Base-by-base conservation (phyloP, 1,140 invertebrate species). In the Drosophila nannoptera region DNA sequence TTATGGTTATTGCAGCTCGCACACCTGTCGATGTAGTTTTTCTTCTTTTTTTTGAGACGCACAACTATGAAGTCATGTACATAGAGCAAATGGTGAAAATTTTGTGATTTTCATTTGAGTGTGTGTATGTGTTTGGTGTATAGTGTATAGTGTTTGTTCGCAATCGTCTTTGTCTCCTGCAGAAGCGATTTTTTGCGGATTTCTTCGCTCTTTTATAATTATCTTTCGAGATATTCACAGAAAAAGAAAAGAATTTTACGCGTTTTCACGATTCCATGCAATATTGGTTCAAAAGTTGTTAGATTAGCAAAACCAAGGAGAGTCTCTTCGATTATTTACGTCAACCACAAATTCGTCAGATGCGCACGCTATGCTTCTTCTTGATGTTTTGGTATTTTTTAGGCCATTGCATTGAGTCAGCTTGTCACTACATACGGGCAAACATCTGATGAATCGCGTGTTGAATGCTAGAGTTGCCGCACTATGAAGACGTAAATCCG, bases 321-420 rank as follows among this genome's bases (percentile, higher is more conserved):
- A 66, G 43, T 54, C 71, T 63, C 38, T 55, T 78, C 71, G 76
- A 78, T 78, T 78, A 77, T 78, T 74, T 78, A 71, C 68, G 60
- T 54, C 55, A 66, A 49, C 29, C 54, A 66, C 62, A 66, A 66
- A 71, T 42, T 59, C 52, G 42, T 71, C 63, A 71, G 68, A 60
- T 78, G 75, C 72, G 70, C 65, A 74, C 66, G 62, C 59, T 77
- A 16, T 71, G 54, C 75, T 76, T 71, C 73, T 70, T 75, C 74
- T 76, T 71, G 7, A 5, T 7, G 4, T 36, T 53, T 70, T 31
- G 58, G 32, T 4, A 69, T 66, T 64, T 66, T 74, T 74, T 67
- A 78, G 48, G n/a, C 40, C 35, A 45, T 71, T 66, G 16, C 0
- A 7, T 7, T 29, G 6, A 46, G 56, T 60, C 68, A 66, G 68